A percentile compares a stretch with the other conserved stretches of the same genome.
These are phyloP conservation scores for Eupeodes luniger DNA, from an alignment of 2,888 invertebrate species.

Conservation along the genomic window DNA sequence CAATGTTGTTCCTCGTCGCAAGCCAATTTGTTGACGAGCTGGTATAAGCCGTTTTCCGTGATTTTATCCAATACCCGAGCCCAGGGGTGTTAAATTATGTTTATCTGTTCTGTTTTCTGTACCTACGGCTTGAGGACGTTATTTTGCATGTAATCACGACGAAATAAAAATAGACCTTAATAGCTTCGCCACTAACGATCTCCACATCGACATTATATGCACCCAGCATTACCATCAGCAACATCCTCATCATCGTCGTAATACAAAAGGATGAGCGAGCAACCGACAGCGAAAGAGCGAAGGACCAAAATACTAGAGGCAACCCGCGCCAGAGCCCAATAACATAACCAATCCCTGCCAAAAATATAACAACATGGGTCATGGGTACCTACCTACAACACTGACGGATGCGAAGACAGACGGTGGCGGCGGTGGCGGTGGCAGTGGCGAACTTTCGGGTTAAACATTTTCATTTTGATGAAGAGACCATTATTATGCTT, in stretches of 20 bases:
- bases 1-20: constrained; percentile 35
- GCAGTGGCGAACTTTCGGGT: constrained; percentile 34
- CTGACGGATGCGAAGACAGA: neutral
- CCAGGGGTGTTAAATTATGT: constrained; percentile 68
- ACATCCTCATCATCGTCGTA: constrained; percentile 25
- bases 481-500: constrained; percentile 39
- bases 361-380: constrained; percentile 15
- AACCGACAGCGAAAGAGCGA: no score
- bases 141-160: constrained; percentile 62
- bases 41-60: constrained; percentile 46
- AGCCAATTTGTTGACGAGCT: constrained; percentile 72
- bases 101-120: constrained; percentile 37
- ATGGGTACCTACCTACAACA: neutral
- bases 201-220: constrained; percentile 37
- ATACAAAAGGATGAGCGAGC: constrained; percentile 15
- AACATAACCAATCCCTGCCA: constrained; percentile 49
- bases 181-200: constrained; percentile 65
- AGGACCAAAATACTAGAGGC: constrained; percentile 38
- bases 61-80: constrained; percentile 41
- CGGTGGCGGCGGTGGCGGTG: neutral
- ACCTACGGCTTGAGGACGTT: constrained; percentile 36
- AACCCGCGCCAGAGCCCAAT: constrained; percentile 24
- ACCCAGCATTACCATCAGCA: constrained; percentile 1
- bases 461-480: constrained; percentile 65
- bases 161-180: constrained; percentile 54